Base-by-base conservation (phyloP, 2,797 vertebrate genomes). In the Triplophysa yarkandensis region DNA sequence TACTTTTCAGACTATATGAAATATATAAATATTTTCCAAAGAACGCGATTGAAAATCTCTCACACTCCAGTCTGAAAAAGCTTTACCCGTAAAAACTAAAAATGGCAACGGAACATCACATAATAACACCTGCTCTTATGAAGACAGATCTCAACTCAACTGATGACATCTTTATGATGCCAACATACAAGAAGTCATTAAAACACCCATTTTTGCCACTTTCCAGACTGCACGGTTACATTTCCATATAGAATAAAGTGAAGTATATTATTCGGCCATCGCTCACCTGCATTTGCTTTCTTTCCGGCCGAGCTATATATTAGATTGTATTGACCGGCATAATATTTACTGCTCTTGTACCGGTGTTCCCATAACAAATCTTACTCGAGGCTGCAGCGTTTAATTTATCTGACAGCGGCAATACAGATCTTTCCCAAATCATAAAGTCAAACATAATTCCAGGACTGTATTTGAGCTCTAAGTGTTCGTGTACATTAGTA, bases 131-230 rank as follows among this genome's bases (percentile, higher is more conserved):
- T 81, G 84, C 84, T 83, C 84, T 87, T 17, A 58, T 90, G 87
- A 92, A 91, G 89, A 92, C 85, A 78, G 87, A 91, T 91, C 85
- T 90, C 78, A 80, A 83, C 86, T 84, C 86, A 84, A 87, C 87
- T 89, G 90, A 91, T n/a, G 16, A 19, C n/a, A 7, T 91, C 88
- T 87, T 88, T 90, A 87, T 89, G 86, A 89, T 88, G 91, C 87
- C 89, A 92, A 92, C 21, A 88, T 91, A 92, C 90, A 87, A 91
- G 85, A 90, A 92, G 91, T 92, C 90, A 60, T 70, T 92, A 89
- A 88, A 89, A 83, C 80, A 83, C 85, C 83, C 83, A 85, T 84
- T 89, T 90, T 91, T 87, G 86, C 19, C 89, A 90, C 91, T 90
- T 83, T 83, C 86, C 87, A 85, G 17, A 19, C n/a, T 19, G 6